phyloP scores from a whole-genome alignment of 2,113 vertebrate species.

The Paralichthys olivaceus region DNA sequence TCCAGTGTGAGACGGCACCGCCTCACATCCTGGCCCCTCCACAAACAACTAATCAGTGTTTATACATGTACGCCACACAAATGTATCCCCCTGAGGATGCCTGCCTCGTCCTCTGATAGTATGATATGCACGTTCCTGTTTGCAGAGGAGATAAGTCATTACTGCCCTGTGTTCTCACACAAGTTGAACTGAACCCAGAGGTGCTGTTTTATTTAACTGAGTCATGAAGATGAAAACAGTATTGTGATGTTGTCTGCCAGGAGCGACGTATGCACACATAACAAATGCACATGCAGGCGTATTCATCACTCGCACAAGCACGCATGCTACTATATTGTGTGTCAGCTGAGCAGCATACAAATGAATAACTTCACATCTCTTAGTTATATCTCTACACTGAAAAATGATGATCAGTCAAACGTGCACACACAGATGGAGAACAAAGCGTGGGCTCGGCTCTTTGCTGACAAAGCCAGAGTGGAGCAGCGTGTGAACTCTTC shows the following conservation, averaged over 20 bases:
- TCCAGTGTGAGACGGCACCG: background rate
- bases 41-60: conserved; percentile 22
- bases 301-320: conserved; percentile 39
- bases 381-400: background rate
- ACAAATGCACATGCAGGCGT: conserved; percentile 3
- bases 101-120: conserved; percentile 31
- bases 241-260: conserved; percentile 10
- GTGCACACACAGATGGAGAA: conserved; percentile 23
- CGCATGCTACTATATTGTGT: background rate
- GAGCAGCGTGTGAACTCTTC: conserved; percentile 54
- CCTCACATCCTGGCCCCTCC: background rate
- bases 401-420: conserved; percentile 9
- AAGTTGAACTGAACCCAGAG: conserved; percentile 50
- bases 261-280: background rate
- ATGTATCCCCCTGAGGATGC: background rate
- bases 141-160: conserved; percentile 50
- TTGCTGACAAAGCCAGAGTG: conserved; percentile 42
- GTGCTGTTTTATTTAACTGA: conserved; percentile 52
- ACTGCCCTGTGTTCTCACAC: conserved; percentile 31
- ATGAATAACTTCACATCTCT: conserved; percentile 7
- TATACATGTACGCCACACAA: background rate
- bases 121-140: conserved; percentile 39
- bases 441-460: conserved; percentile 59
- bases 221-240: conserved; percentile 47
- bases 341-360: conserved; percentile 18